phyloP scores from a whole-genome alignment of 37 sponge, comb jelly and placozoan genomes.

The Aplysina aerophoba region DNA sequence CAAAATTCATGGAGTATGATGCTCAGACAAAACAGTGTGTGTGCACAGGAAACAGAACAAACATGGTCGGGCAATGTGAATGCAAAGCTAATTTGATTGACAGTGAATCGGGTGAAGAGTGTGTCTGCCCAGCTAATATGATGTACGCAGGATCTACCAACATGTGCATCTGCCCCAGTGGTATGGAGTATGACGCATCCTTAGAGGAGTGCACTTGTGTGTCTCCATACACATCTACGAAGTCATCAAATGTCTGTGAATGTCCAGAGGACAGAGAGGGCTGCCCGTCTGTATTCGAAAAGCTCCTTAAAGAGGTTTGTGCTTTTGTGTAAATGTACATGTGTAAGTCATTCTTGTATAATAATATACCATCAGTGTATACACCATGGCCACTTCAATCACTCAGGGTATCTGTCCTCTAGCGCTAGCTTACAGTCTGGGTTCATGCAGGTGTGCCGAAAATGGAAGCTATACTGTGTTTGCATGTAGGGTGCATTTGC shows the following conservation, averaged over 20 bases:
- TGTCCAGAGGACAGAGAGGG: not conserved
- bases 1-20: not conserved
- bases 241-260: not conserved
- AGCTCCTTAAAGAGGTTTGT: not conserved
- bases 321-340: not conserved
- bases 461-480: too few species aligned
- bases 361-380: too few species aligned
- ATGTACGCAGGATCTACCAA: not conserved
- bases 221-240: not conserved
- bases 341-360: too few species aligned
- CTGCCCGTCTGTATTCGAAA: slow-evolving; percentile 4
- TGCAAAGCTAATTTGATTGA: not conserved
- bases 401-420: too few species aligned
- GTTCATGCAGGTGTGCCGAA: too few species aligned
- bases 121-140: slow-evolving; percentile 3
- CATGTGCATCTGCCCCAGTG: not conserved
- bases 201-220: not conserved
- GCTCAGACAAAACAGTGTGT: not conserved
- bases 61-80: not conserved
- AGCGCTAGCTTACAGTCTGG: too few species aligned
- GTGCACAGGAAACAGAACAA: not conserved
- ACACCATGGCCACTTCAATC: too few species aligned
- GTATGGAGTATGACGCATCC: not conserved
- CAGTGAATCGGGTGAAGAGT: not conserved
- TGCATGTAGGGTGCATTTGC: too few species aligned